Evolutionary conservation across 1,140 invertebrate species (phyloP).

Genomic region (Mizuhopecten yessoensis): DNA sequence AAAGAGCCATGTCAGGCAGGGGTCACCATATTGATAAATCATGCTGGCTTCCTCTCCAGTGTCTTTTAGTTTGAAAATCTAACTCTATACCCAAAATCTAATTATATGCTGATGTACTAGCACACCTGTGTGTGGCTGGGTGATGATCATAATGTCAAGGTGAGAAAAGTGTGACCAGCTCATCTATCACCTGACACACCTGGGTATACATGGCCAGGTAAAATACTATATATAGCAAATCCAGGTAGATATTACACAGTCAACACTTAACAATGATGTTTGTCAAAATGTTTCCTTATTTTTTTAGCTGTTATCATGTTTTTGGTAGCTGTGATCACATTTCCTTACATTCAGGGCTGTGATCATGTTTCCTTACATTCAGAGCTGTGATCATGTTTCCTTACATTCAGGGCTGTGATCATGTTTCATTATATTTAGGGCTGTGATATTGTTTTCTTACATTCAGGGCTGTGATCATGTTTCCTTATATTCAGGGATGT

Average conservation of each 20-base stretch:
- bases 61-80: neutral
- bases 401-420: too few relatives aligned
- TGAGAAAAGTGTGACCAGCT: neutral
- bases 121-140: constrained; percentile 20
- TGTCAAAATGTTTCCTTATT: neutral
- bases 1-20: neutral
- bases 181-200: neutral
- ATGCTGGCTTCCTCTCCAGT: neutral
- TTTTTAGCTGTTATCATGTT: too few relatives aligned
- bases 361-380: too few relatives aligned
- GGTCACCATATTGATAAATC: constrained; percentile 36
- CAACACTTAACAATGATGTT: neutral
- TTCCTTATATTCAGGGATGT: too few relatives aligned
- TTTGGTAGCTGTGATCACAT: too few relatives aligned
- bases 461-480: too few relatives aligned
- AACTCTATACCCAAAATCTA: neutral
- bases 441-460: too few relatives aligned
- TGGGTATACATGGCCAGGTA: neutral
- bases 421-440: too few relatives aligned
- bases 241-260: neutral
- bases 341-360: too few relatives aligned
- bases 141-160: neutral
- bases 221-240: neutral
- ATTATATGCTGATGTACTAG: neutral
- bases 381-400: too few relatives aligned